phyloP scores from a whole-genome alignment of 1,140 invertebrate genomes.

The Drosophila dunni region DNA sequence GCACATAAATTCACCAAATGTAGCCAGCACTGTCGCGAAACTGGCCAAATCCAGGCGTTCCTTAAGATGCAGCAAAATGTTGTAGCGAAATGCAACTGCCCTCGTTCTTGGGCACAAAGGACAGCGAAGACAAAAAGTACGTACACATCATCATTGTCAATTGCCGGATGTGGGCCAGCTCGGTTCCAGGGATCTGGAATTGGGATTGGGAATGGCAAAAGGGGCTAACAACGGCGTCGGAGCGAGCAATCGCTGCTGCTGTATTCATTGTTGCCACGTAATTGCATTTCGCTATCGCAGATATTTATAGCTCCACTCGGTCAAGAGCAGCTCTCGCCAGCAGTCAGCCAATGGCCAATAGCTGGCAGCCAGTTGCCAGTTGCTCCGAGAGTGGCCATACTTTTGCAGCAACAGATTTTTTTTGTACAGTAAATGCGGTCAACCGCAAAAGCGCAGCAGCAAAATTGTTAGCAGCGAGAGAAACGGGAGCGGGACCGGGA shows the following conservation, averaged over 20 bases:
- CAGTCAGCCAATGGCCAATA: conserved; percentile 8
- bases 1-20: conserved; percentile 72
- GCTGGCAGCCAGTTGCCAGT: conserved; percentile 7
- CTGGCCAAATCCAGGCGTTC: conserved; percentile 43
- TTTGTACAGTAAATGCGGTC: conserved; percentile 74
- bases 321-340: conserved; percentile 66
- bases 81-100: conserved; percentile 56
- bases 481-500: conserved; percentile 29
- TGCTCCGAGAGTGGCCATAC: conserved; percentile 59
- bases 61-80: conserved; percentile 71
- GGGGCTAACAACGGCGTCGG: conserved; percentile 41
- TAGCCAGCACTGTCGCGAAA: conserved; percentile 35
- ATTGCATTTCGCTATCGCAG: conserved; percentile 83
- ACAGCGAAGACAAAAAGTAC: conserved; percentile 71
- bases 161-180: conserved; percentile 69
- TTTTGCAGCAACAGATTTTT: conserved; percentile 82
- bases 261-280: conserved; percentile 83
- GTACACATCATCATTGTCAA: conserved; percentile 83
- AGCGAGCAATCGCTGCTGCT: conserved; percentile 77
- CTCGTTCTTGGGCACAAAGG: conserved; percentile 46
- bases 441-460: conserved; percentile 78
- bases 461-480: conserved; percentile 14
- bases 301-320: conserved; percentile 82
- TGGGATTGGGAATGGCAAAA: neutral
- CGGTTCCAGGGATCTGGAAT: conserved; percentile 4